Evolutionary conservation across 2,888 invertebrate species (phyloP).

Genomic region (Aphrophora alni): DNA sequence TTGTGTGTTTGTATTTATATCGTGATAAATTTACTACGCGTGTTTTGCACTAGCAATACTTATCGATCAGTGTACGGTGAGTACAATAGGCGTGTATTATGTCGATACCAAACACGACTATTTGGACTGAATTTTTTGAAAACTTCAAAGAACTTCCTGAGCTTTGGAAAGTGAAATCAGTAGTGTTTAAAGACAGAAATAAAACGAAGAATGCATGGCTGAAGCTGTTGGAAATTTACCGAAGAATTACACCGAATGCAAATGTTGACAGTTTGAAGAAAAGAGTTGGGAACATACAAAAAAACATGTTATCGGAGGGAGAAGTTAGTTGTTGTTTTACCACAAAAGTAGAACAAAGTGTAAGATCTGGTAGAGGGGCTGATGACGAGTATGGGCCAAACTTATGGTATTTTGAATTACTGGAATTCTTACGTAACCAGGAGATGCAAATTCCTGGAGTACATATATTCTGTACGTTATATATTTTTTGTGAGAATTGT

Average conservation of each 20-base stretch:
- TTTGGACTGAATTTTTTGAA: background rate
- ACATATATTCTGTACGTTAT: too few species aligned
- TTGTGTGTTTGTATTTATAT: background rate
- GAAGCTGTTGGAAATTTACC: background rate
- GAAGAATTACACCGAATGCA: background rate
- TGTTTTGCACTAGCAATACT: background rate
- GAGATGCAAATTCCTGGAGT: background rate
- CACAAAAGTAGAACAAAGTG: background rate
- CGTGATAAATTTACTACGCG: too few species aligned
- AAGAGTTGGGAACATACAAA: background rate
- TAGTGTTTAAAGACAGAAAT: too few species aligned
- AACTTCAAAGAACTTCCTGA: background rate
- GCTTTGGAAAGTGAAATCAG: background rate
- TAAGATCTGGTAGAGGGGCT: background rate
- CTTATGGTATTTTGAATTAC: slow-evolving; percentile 15
- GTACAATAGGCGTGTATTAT: too few species aligned
- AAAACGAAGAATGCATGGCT: too few species aligned
- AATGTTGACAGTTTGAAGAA: slow-evolving; percentile 18
- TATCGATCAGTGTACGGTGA: background rate
- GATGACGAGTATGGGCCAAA: slow-evolving; percentile 1
- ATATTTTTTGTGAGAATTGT: too few species aligned
- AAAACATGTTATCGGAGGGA: slow-evolving; percentile 20
- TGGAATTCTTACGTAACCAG: slow-evolving; percentile 7
- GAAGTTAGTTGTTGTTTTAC: too few species aligned
- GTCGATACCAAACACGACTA: too few species aligned